Conservation (phyloP, 2,113 vertebrate genomes). For the Micronycteris hirsuta region DNA sequence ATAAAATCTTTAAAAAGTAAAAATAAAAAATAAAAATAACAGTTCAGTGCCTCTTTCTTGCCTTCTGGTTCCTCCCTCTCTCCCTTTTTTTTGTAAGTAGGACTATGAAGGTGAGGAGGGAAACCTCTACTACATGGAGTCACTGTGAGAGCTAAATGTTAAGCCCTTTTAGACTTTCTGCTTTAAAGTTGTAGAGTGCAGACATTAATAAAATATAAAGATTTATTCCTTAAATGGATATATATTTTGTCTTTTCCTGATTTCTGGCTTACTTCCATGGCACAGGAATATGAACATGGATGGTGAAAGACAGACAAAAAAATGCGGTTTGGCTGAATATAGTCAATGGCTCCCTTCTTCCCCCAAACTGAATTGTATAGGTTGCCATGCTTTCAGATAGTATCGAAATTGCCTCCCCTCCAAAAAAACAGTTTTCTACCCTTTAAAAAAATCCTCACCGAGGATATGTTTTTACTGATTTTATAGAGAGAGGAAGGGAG, state of each 20-base stretch:
- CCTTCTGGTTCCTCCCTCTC: too few relatives aligned
- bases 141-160: neutral
- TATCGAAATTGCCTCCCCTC: neutral
- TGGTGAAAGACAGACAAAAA: neutral
- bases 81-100: neutral
- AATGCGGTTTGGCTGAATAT: neutral
- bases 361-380: neutral
- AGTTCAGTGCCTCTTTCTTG: neutral
- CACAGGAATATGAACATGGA: neutral
- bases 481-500: too few relatives aligned
- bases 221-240: neutral
- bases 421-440: neutral
- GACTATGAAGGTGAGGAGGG: neutral
- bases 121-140: neutral
- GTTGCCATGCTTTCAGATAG: neutral
- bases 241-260: neutral
- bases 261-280: neutral
- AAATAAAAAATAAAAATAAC: constrained; percentile 1
- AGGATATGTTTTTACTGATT: too few relatives aligned
- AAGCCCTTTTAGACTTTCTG: neutral
- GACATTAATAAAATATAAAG: neutral
- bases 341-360: neutral
- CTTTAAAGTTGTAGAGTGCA: neutral
- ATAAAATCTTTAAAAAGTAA: too few relatives aligned
- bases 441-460: too few relatives aligned